Evolutionary conservation across 2,797 vertebrate genomes (phyloP), one percentile per base, ranked within the genome.

Genomic region (Crocodylus rhombifer): DNA sequence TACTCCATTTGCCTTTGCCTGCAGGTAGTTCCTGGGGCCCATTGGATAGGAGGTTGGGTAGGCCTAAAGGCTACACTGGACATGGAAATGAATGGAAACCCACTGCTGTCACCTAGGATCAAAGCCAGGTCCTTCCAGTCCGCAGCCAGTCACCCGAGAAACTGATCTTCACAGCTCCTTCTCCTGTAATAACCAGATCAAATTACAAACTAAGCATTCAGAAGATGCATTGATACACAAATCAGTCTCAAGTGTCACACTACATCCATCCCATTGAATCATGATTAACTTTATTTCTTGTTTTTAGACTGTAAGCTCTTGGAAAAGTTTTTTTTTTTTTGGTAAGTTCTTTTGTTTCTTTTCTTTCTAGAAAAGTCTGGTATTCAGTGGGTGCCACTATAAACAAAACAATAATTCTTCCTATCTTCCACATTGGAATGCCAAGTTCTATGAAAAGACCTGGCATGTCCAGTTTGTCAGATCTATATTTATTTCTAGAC

Each of bases 401-500:
- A 67, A 33, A 67, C 33, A 65, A 65, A 65, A 65, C 21, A 67
- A 18, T 33, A 67, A 67, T 67, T 18, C 17, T 33, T 67, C 33
- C 30, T 30, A 67, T 18, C 33, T 30, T 30, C 9, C 12, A 67
- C 9, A 67, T n/a, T 30, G 6, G 30, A 33, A 30, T 65, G 16
- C 18, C 64, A 67, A 30, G 17, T 30, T 33, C 62, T 89, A 51
- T 51, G 62, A 58, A 86, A 30, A 17, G 0, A 11, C 28, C 30
- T 8, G 0, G 1, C 51, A 17, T 1, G 65, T 42, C 5, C 3
- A 28, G 42, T 6, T 13, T 17, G 17, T 5, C 58, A 1, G 9
- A 15, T 28, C 83, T 14, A 17, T 1, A 2, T 67, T 42, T 42
- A 42, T 7, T 42, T 42, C 42, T 42, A 8, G 42, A 42, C 42